Base-by-base conservation (phyloP, 2,113 vertebrate genomes). In the Scomber colias region DNA sequence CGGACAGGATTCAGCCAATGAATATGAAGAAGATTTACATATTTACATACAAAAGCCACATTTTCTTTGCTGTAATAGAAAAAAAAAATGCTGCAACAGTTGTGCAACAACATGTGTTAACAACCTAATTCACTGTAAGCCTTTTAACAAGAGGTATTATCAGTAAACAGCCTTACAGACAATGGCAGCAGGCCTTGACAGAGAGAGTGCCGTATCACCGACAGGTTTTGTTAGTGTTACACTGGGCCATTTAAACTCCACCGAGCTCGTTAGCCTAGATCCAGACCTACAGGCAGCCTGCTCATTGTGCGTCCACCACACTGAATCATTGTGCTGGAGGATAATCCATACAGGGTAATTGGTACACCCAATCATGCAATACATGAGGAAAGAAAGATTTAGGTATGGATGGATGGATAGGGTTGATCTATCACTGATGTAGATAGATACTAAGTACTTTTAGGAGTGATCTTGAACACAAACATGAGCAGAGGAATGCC, bases 81-180 rank as follows among this genome's bases (percentile, higher is more conserved):
- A 51, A 69, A 51, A 51, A 69, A 66, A 71, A 65, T 70, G 53
- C 56, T 56, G 70, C 68, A 84, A 79, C 88, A 90, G 81, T 81
- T 91, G 90, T 87, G 86, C 46, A 63, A 80, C 83, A 84, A 82
- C 24, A 27, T 90, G 87, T 79, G 74, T 77, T 90, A 83, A 78
- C 83, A 87, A 81, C 88, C 88, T 88, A 86, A 88, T 86, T 92
- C 88, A 83, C 81, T 57, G 49, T 90, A 88, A 90, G 80, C 82
- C 71, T 67, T 75, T 78, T 77, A 86, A 88, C 84, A 84, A 85
- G 87, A 85, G 76, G 88, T 71, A 84, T 89, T 89, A 90, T 71
- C 27, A 40, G 11, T 46, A 60, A 79, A 79, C 65, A 71, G 69
- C 15, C 62, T 68, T 80, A 78, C 69, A 66, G 69, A 90, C 88